Conservation (phyloP, 2,888 invertebrate genomes). For the Caenorhabditis japonica region DNA sequence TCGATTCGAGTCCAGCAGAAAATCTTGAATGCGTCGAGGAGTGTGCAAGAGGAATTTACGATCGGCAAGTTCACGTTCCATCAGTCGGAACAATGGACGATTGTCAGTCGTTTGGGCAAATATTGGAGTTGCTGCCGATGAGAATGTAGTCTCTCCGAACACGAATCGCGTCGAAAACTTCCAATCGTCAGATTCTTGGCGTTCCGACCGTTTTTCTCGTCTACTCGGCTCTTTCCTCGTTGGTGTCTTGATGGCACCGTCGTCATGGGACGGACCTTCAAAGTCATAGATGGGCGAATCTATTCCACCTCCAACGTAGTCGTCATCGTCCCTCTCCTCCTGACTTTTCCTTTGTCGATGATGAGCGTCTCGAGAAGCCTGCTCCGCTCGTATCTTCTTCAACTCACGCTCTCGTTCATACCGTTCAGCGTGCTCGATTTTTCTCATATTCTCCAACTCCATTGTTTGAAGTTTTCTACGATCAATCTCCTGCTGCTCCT, state of each 20-base stretch:
- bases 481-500: slow-evolving; percentile 23
- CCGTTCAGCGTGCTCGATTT: not conserved
- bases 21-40: slow-evolving; percentile 26
- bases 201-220: not conserved
- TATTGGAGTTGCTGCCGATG: slow-evolving; percentile 21
- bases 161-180: slow-evolving; percentile 20
- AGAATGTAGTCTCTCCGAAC: slow-evolving; percentile 25
- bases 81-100: slow-evolving; percentile 14
- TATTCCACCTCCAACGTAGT: not conserved
- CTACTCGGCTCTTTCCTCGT: too few species aligned
- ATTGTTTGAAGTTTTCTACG: too few species aligned
- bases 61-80: slow-evolving; percentile 2
- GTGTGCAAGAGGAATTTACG: slow-evolving; percentile 29
- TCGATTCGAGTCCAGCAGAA: slow-evolving; percentile 23
- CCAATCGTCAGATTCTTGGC: slow-evolving; percentile 3
- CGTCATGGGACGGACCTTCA: not conserved
- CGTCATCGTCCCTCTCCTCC: slow-evolving; percentile 15
- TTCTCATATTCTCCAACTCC: slow-evolving; percentile 1
- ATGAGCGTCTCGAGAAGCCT: too few species aligned
- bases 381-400: too few species aligned
- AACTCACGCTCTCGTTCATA: not conserved
- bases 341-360: slow-evolving; percentile 1
- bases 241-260: too few species aligned
- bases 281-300: not conserved
- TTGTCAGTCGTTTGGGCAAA: slow-evolving; percentile 26